Base-by-base conservation (phyloP, 2,888 invertebrate species). In the Apamea sordens region DNA sequence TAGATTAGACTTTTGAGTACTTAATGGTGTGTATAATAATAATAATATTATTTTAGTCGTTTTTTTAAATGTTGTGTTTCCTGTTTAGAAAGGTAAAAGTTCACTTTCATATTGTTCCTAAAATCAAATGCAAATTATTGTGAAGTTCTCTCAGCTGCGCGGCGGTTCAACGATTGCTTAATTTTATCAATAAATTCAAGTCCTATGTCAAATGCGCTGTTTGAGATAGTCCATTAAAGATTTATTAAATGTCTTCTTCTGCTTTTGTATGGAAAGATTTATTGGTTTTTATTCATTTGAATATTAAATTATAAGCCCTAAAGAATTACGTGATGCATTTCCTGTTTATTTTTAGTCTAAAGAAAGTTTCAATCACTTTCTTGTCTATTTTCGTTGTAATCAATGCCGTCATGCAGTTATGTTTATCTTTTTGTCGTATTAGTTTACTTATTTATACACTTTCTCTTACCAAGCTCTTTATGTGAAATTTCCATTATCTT, bases 281-380 rank as follows among this genome's bases (percentile, higher is more conserved):
- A 76, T 68, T 75, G n/a, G 24, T 61, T 73, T 56, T 24, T n/a
- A 56, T 56, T 50, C 2, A 41, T 24, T 65, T 32, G 32, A 41
- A 65, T 64, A 41, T 65, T 36, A 69, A 50, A 32, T 44, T 68
- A 56, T 41, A 44, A 77, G 24, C 21, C 56, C 65, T 65, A 64
- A 67, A 28, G 18, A 59, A 77, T 68, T 47, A 76, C 41, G 67
- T 76, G 61, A 63, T 68, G 28, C 15, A 36, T 32, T 61, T 53
- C 72, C 68, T 56, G 18, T 32, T 70, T 56, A 24, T 79, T 74
- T 86, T 79, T 80, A 18, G 59, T 53, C 21, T 61, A 15, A 89
- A 77, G 88, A 88, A 89, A 88, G 80, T 87, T 70, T 67, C 79
- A 78, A 82, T 79, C 79, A 79, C 80, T 86, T 88, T 89, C 84